These are phyloP conservation scores for Lepidotrigona ventralis DNA, from an alignment of 1,140 invertebrate genomes.

Conservation along the genomic window DNA sequence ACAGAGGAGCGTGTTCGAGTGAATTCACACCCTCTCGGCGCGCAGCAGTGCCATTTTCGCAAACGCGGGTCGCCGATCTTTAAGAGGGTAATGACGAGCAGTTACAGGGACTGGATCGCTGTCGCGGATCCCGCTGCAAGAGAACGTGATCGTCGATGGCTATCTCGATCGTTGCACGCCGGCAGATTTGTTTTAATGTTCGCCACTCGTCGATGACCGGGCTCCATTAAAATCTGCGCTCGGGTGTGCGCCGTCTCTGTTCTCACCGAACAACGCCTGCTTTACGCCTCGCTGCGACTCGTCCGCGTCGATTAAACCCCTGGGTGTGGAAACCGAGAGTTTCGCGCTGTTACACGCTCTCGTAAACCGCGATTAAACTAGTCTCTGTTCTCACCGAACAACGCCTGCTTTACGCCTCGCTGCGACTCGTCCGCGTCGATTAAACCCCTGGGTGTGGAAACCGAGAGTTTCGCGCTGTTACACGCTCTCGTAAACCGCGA, in stretches of 20 bases:
- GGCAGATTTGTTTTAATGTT: slow-evolving; percentile 60
- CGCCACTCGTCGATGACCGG: slow-evolving; percentile 43
- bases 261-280: not conserved
- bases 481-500: slow-evolving; percentile 26
- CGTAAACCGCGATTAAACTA: slow-evolving; percentile 48
- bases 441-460: slow-evolving; percentile 19
- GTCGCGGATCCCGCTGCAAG: not conserved
- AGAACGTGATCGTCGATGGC: slow-evolving; percentile 41
- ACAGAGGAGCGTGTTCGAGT: not conserved
- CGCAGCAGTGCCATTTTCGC: not conserved
- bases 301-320: slow-evolving; percentile 42
- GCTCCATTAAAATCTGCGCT: slow-evolving; percentile 50
- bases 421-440: slow-evolving; percentile 35
- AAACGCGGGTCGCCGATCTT: slow-evolving; percentile 11
- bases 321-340: not conserved
- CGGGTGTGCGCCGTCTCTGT: not conserved
- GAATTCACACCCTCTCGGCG: slow-evolving; percentile 7
- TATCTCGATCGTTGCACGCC: slow-evolving; percentile 43
- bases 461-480: not conserved
- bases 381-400: not conserved
- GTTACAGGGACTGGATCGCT: slow-evolving; percentile 27
- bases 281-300: slow-evolving; percentile 29
- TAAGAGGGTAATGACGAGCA: slow-evolving; percentile 36
- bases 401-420: slow-evolving; percentile 34
- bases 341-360: not conserved